Conservation (phyloP, 1,140 invertebrate species). For the Drosophila willistoni region DNA sequence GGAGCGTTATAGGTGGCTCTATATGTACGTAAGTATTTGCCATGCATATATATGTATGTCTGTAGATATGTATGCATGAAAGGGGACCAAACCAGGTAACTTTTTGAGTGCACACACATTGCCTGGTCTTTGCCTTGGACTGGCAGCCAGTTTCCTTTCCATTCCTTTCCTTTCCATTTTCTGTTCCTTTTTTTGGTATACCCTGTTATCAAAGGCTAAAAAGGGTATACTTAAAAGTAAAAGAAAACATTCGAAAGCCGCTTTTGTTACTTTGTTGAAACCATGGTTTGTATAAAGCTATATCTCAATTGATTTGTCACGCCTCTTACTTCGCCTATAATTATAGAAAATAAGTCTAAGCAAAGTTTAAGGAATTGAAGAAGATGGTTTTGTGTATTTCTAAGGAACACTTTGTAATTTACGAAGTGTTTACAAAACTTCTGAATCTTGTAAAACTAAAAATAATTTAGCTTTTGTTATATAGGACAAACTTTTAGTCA, state of each 20-base stretch:
- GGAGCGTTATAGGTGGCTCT: constrained; percentile 52
- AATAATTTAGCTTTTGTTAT: no score
- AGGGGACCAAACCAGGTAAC: constrained; percentile 32
- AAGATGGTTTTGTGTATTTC: no score
- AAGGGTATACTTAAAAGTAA: not conserved
- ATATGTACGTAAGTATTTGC: constrained; percentile 18
- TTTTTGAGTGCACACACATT: constrained; percentile 31
- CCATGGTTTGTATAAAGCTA: no score
- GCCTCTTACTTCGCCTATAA: no score
- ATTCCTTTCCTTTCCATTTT: constrained; percentile 39
- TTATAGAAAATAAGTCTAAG: no score
- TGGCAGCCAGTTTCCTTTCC: constrained; percentile 47
- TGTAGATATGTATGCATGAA: not conserved
- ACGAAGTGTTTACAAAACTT: no score
- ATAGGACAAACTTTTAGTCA: no score
- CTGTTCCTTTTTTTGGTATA: constrained; percentile 10
- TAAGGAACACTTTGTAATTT: no score
- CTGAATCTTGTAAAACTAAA: no score
- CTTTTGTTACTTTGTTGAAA: no score
- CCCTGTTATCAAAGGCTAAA: not conserved
- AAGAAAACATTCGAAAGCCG: not conserved
- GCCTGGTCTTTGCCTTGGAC: constrained; percentile 30
- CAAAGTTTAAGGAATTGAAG: no score
- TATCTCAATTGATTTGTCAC: no score
- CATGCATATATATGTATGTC: not conserved